Evolutionary conservation across 2,113 vertebrate genomes (phyloP).

Genomic region (Lathamus discolor): DNA sequence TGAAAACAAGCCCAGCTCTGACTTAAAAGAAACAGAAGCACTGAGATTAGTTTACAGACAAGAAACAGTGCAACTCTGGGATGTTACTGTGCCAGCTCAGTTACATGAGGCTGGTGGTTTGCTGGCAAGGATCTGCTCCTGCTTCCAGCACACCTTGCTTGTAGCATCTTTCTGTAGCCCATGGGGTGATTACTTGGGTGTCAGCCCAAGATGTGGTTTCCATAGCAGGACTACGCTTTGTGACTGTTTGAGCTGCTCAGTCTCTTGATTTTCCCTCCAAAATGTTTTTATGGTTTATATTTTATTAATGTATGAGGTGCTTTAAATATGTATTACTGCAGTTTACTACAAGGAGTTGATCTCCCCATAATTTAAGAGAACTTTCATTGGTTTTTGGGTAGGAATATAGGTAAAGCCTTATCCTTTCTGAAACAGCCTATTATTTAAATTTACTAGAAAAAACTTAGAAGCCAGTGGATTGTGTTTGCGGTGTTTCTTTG

Average conservation of each 20-base stretch:
- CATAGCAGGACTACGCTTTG: not conserved
- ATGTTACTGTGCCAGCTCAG: not conserved
- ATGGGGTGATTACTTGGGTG: rapidly evolving
- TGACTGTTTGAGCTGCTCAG: not conserved
- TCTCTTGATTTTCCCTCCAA: not conserved
- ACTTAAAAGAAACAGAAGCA: not conserved
- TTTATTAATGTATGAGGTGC: not conserved
- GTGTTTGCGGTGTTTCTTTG: not conserved
- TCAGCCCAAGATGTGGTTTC: not conserved
- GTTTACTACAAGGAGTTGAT: not conserved
- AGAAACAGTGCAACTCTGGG: not conserved
- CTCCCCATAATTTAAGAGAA: not conserved
- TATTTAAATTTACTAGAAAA: not conserved
- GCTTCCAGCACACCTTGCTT: not conserved
- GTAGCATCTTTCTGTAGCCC: not conserved
- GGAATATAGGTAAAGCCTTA: not conserved
- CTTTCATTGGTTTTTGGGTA: not conserved
- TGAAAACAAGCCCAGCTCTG: not conserved
- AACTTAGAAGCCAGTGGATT: not conserved
- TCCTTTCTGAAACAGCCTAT: not conserved
- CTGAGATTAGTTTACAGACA: not conserved
- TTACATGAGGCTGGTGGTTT: not conserved
- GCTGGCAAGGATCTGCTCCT: not conserved
- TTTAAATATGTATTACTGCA: not conserved
- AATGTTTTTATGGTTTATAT: not conserved